phyloP scores from a whole-genome alignment of 1,140 invertebrate species.

The Hyphantria cunea region DNA sequence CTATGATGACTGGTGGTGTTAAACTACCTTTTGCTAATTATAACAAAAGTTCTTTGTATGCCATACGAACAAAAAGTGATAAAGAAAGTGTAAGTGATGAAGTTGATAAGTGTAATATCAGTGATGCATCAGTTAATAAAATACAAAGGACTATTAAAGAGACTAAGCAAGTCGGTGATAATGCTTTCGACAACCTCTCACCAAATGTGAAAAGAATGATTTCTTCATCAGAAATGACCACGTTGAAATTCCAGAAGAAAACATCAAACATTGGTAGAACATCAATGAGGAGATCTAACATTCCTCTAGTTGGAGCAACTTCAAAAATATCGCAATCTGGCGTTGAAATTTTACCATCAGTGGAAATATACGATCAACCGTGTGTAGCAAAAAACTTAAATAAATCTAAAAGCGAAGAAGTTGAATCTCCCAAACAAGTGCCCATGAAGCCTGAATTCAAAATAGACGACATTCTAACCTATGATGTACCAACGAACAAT shows the following conservation, averaged over 20 bases:
- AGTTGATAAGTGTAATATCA: constrained; percentile 49
- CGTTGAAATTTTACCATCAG: constrained; percentile 71
- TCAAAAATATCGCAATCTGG: constrained; percentile 81
- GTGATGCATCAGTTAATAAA: constrained; percentile 35
- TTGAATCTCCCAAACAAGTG: constrained; percentile 47
- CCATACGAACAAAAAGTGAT: constrained; percentile 72
- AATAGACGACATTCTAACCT: constrained; percentile 62
- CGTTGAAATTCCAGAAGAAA: constrained; percentile 76
- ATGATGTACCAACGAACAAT: constrained; percentile 73
- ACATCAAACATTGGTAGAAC: constrained; percentile 61
- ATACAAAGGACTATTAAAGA: constrained; percentile 66
- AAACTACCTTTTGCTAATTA: constrained; percentile 69
- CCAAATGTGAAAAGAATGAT: constrained; percentile 83
- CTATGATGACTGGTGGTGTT: constrained; percentile 70
- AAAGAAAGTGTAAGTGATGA: constrained; percentile 68
- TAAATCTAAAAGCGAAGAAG: constrained; percentile 42
- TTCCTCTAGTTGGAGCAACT: constrained; percentile 76
- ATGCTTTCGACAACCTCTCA: constrained; percentile 80
- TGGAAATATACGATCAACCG: constrained; percentile 78
- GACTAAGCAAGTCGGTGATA: constrained; percentile 50
- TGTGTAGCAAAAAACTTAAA: constrained; percentile 49
- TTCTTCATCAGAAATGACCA: constrained; percentile 79
- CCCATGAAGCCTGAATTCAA: constrained; percentile 60
- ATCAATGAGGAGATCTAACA: constrained; percentile 71
- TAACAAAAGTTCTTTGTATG: constrained; percentile 73